Evolutionary conservation across 2,888 invertebrate species (phyloP).

Genomic region (Cryptops parisi): DNA sequence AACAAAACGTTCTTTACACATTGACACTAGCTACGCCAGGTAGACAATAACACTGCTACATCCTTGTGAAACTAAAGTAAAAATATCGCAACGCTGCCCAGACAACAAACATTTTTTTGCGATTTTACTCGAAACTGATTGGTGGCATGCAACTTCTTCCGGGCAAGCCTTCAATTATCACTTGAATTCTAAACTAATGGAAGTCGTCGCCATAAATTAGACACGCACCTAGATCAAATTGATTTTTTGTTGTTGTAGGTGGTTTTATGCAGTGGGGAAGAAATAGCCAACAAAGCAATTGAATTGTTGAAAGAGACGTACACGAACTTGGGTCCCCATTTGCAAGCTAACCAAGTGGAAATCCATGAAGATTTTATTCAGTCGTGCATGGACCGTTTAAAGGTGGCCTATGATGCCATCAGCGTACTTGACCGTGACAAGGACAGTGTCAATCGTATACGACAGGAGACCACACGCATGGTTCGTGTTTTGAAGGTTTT

Average conservation of each 20-base stretch:
- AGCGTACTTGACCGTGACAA: constrained; percentile 44
- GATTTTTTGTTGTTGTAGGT: constrained; percentile 38
- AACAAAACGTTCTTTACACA: too few species aligned
- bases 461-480: constrained; percentile 65
- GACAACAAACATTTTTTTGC: too few species aligned
- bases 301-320: constrained; percentile 82
- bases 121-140: too few species aligned
- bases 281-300: constrained; percentile 83
- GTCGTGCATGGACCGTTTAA: constrained; percentile 78
- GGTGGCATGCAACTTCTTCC: not conserved
- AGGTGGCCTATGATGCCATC: constrained; percentile 72
- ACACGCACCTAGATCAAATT: not conserved
- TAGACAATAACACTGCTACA: too few species aligned
- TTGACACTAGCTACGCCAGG: too few species aligned
- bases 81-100: too few species aligned
- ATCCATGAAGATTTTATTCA: constrained; percentile 87
- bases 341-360: constrained; percentile 55
- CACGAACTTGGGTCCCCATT: constrained; percentile 76
- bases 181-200: too few species aligned
- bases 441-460: constrained; percentile 39
- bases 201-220: too few species aligned
- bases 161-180: not conserved
- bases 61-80: too few species aligned
- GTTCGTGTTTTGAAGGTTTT: constrained; percentile 85
- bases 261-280: constrained; percentile 77